Evolutionary conservation across 2,113 vertebrate genomes (phyloP).

Genomic region (Oryzias melastigma): DNA sequence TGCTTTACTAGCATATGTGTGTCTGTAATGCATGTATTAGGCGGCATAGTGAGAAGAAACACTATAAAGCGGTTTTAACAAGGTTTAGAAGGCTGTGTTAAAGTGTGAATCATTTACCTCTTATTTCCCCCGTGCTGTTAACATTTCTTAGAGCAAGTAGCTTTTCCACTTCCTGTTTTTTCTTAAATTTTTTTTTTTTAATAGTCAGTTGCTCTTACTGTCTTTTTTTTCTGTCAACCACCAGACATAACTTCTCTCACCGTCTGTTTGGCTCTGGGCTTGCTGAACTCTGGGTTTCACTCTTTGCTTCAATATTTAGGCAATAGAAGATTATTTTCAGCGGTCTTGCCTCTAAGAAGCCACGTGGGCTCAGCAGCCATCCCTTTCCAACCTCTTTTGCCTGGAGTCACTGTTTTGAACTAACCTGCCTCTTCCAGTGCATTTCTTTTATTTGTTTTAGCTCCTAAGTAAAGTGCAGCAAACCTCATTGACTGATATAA

Average conservation of each 20-base stretch:
- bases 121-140: neutral
- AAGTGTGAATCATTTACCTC: neutral
- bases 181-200: conserved; percentile 37
- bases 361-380: conserved; percentile 22
- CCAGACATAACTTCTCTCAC: conserved; percentile 39
- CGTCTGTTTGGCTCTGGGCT: conserved; percentile 38
- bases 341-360: conserved; percentile 47
- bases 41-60: neutral
- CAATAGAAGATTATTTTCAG: conserved; percentile 54
- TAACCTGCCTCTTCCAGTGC: conserved; percentile 4
- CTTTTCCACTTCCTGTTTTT: conserved; percentile 24
- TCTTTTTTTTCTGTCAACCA: conserved; percentile 8
- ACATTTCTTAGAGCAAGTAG: conserved; percentile 31
- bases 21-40: no score
- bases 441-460: neutral
- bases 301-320: conserved; percentile 53
- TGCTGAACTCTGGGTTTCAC: conserved; percentile 68
- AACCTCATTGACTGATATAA: conserved; percentile 21
- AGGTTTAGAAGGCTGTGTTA: neutral
- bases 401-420: conserved; percentile 29
- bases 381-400: conserved; percentile 12
- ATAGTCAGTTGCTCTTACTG: conserved; percentile 17
- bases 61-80: neutral
- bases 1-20: no score
- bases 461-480: conserved; percentile 43